phyloP scores from a whole-genome alignment of 1,140 invertebrate genomes.

The Drosophila albomicans region DNA sequence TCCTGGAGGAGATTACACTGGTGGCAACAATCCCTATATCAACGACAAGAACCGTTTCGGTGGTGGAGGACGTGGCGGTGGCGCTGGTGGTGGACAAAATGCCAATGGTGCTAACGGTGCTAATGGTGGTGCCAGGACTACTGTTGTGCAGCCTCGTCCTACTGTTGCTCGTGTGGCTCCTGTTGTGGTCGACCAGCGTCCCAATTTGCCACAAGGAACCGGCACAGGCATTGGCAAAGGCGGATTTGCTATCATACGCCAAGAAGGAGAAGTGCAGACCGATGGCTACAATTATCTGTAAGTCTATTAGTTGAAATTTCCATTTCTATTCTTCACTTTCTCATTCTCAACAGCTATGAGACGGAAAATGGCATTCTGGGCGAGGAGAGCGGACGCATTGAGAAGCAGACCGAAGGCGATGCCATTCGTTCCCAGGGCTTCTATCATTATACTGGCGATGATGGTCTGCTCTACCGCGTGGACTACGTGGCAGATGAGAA shows the following conservation, averaged over 20 bases:
- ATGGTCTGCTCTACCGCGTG: conserved; percentile 85
- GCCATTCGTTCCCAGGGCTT: conserved; percentile 85
- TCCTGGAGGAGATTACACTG: conserved; percentile 63
- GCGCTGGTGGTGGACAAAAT: conserved; percentile 17
- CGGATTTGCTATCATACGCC: conserved; percentile 76
- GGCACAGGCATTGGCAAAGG: conserved; percentile 70
- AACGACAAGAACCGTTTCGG: conserved; percentile 51
- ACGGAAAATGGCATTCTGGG: conserved; percentile 87
- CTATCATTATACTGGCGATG: conserved; percentile 87
- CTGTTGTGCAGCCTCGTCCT: conserved; percentile 25
- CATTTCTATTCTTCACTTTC: too few relatives aligned
- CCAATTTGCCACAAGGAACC: conserved; percentile 63
- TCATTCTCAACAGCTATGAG: conserved; percentile 84
- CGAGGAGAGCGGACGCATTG: conserved; percentile 86
- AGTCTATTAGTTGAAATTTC: conserved; percentile 26
- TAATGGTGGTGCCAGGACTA: conserved; percentile 3
- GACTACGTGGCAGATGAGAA: conserved; percentile 93
- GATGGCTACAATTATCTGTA: conserved; percentile 84
- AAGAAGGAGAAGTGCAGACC: conserved; percentile 64
- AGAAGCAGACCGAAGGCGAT: conserved; percentile 84
- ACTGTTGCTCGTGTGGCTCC: conserved; percentile 23
- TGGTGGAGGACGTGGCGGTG: conserved; percentile 42
- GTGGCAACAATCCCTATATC: conserved; percentile 51
- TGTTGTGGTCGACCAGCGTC: conserved; percentile 37
- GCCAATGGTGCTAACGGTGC: conserved; percentile 13